phyloP scores from a whole-genome alignment of 2,113 vertebrate genomes.

The Nycticebus coucang region DNA sequence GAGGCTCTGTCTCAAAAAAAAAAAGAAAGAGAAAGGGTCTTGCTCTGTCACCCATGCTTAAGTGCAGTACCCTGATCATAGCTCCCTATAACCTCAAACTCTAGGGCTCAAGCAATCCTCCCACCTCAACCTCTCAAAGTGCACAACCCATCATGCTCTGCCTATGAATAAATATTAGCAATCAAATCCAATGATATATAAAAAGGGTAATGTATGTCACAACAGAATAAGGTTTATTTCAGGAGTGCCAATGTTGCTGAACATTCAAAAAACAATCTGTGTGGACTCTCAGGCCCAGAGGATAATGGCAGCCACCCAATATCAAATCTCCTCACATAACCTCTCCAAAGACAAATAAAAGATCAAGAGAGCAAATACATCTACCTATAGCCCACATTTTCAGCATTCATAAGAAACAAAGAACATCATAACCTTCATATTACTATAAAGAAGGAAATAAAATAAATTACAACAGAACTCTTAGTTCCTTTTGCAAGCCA shows the following conservation, averaged over 20 bases:
- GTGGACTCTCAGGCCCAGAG: background rate
- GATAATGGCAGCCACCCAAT: background rate
- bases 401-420: background rate
- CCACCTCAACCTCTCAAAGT: too few species aligned
- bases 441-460: conserved; percentile 38
- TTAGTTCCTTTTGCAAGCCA: background rate
- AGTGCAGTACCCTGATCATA: too few species aligned
- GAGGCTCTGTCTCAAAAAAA: too few species aligned
- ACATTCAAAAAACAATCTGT: background rate
- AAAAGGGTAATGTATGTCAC: background rate
- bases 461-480: conserved; percentile 5
- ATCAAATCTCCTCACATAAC: background rate
- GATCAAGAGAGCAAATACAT: background rate
- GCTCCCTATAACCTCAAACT: too few species aligned
- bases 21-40: too few species aligned
- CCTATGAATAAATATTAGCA: background rate
- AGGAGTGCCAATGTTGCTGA: background rate
- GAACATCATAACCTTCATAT: background rate
- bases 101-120: too few species aligned
- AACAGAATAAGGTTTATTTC: background rate
- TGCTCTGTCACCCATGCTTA: too few species aligned
- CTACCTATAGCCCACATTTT: background rate
- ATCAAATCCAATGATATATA: background rate
- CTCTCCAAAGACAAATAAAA: conserved; percentile 2
- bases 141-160: background rate